A percentile compares a stretch with the other conserved stretches of the same genome.
These are phyloP conservation scores for Heliconius charithonia DNA, from an alignment of 2,888 invertebrate species.

Conservation along the genomic window DNA sequence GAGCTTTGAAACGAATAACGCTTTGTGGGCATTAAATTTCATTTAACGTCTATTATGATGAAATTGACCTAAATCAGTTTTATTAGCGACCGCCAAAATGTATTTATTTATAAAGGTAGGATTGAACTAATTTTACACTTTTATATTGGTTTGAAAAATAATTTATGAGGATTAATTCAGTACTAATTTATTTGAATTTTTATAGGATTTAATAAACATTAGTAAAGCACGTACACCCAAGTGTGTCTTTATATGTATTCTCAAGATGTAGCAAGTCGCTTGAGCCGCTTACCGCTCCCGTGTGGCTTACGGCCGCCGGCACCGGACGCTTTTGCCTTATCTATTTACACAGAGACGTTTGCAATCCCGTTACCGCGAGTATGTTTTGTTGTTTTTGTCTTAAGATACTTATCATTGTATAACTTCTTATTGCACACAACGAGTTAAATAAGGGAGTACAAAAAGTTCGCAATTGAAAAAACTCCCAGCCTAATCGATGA, in stretches of 20 bases:
- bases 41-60: constrained; percentile 32
- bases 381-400: constrained; percentile 37
- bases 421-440: constrained; percentile 7
- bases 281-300: constrained; percentile 69
- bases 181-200: background rate
- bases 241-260: constrained; percentile 22
- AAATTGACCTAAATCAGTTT: constrained; percentile 29
- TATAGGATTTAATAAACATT: background rate
- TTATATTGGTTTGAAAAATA: background rate
- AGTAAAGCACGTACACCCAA: background rate
- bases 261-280: constrained; percentile 49
- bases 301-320: constrained; percentile 57
- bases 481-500: too few species aligned
- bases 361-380: constrained; percentile 37
- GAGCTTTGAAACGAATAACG: constrained; percentile 40
- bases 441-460: background rate
- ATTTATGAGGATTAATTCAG: background rate
- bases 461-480: too few species aligned
- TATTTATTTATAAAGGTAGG: constrained; percentile 15
- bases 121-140: constrained; percentile 13
- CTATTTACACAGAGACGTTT: constrained; percentile 67
- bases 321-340: constrained; percentile 58
- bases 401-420: constrained; percentile 25
- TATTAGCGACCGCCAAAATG: constrained; percentile 6
- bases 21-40: constrained; percentile 39